Base-by-base conservation (phyloP, 2,797 vertebrate species). In the Anguilla anguilla region DNA sequence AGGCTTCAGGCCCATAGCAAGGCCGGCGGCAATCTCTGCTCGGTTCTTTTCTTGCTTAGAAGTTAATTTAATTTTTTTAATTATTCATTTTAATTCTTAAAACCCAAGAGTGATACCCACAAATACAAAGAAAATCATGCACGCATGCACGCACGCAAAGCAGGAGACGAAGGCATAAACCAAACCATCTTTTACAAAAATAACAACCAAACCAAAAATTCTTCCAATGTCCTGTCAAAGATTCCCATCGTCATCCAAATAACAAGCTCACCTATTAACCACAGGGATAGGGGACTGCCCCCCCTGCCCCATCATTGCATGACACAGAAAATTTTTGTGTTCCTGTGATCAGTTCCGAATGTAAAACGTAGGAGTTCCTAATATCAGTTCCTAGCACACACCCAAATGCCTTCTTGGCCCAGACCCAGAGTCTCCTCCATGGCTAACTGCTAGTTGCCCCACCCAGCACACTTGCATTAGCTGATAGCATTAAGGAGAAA, bases 381-480 rank as follows among this genome's bases (percentile, higher is more conserved):
- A 57, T 15, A 57, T 15, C 15, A 17, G 55, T 57, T n/a, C 61
- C 6, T n/a, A 64, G 25, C 61, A 1, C 61, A 64, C 2, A n/a
- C 9, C 25, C 0, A 2, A 35, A 35, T 74, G 10, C 11, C 11
- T 35, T 74, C 69, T 55, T 86, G 64, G 77, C 43, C n/a, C 9
- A 51, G 64, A 86, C 82, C 61, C 25, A 51, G 39, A 59, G 69
- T n/a, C 55, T 43, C 6, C 57, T 49, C 15, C 31, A 64, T 13
- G 10, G 17, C 31, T 10, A 25, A 57, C 57, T 31, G 6, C 39
- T n/a, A 43, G 31, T 57, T 59, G 72, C 53, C 17, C 72, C 0
- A 28, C 88, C 35, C 88, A 90, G 90, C 89, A 91, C 93, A 95
- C 94, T 94, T 95, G 94, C 90, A 91, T 85, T 57, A 84, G 89